These are phyloP conservation scores for Gracilinanus agilis DNA, from an alignment of 2,113 vertebrate species.

Conservation along the genomic window DNA sequence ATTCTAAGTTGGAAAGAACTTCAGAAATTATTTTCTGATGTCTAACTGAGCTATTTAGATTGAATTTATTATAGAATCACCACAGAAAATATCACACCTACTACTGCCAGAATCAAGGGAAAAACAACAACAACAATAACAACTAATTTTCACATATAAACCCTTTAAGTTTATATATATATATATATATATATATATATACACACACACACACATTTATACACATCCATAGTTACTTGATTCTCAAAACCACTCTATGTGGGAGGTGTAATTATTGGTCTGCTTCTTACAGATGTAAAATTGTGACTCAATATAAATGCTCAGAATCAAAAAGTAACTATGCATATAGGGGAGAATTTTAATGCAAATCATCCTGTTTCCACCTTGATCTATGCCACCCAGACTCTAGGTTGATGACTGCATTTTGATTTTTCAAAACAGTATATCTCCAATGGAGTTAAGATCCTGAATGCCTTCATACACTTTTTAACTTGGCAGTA, in stretches of 20 bases:
- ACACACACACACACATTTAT: not conserved
- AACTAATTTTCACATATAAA: not conserved
- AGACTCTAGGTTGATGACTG: not conserved
- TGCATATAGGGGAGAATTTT: not conserved
- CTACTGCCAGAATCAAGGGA: not conserved
- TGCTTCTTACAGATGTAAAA: not conserved
- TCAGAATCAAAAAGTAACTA: not conserved
- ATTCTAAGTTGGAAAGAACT: not conserved
- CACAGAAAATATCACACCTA: not conserved
- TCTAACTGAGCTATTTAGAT: not conserved
- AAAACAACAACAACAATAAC: not conserved
- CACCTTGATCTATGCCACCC: not conserved
- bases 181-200: too few relatives aligned
- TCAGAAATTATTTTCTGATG: not conserved
- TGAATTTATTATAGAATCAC: not conserved
- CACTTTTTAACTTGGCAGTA: not conserved
- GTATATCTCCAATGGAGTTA: not conserved
- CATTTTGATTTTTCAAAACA: not conserved
- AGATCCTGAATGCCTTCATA: not conserved
- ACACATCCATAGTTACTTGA: not conserved
- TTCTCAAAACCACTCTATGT: not conserved
- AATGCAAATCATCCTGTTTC: not conserved
- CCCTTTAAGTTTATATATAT: not conserved
- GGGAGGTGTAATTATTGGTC: not conserved
- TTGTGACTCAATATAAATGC: not conserved